Base-by-base conservation (phyloP, 2,888 invertebrate genomes). In the Gymnoscelis rufifasciata region DNA sequence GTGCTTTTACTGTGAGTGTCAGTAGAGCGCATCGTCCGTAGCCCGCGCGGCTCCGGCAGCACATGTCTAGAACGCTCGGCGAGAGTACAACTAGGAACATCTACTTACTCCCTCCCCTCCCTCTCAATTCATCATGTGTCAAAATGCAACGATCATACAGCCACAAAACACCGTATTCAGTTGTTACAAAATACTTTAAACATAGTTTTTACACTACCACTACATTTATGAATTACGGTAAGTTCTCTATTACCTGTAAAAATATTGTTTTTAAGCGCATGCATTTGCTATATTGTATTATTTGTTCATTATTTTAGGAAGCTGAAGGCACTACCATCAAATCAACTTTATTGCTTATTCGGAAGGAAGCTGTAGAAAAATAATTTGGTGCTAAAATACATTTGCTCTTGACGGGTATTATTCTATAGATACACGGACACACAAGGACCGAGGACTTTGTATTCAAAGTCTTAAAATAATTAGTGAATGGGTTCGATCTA, bases 241-340 rank as follows among this genome's bases (percentile, higher is more conserved):
- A 80, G 80, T 76, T 80, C 69, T 71, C 77, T 79, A 75, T 80
- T 76, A 84, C 80, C 82, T 83, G 86, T 86, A 87, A 84, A 84
- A 84, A 83, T 86, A 86, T 83, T 66, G 71, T 79, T 77, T 44
- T 81, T 75, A 84, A 87, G 86, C 84, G 83, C 78, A 80, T 71
- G 84, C 80, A 73, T 74, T 76, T 75, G 81, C 75, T 73, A 71
- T 74, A 78, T 70, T 75, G 77, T 78, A 74, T 72, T 48, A 67
- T 70, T 71, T 76, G 76, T 71, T 71, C 59, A 72, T 73, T 70
- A 71, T 72, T 75, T 73, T 75, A 78, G 74, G 69, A 88, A 86
- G 87, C 87, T 81, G 81, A 88, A 88, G 87, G 87, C 87, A 88
- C 87, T 87, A 88, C 87, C 69, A 74, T 80, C 70, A 83, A 87